Evolutionary conservation across 2,797 vertebrate species (phyloP).

Genomic region (Malurus leucopterus): DNA sequence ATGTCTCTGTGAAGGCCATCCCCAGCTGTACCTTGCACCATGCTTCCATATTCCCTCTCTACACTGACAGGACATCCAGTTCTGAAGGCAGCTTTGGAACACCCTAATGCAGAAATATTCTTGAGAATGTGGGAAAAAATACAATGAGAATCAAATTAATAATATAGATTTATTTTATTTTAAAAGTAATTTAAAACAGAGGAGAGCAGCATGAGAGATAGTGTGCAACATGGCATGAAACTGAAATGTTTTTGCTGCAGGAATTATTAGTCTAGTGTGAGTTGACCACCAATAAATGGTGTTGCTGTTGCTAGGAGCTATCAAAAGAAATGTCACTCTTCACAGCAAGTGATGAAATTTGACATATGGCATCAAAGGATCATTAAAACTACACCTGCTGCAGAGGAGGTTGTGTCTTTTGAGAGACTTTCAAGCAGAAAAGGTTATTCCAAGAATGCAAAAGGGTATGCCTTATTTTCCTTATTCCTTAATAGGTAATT

Average conservation of each 20-base stretch:
- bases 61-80: neutral
- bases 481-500: constrained; percentile 53
- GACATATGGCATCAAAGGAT: constrained; percentile 96
- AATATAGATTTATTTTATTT: neutral
- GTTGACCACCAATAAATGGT: constrained; percentile 59
- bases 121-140: neutral
- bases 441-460: constrained; percentile 70
- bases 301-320: constrained; percentile 79
- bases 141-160: neutral
- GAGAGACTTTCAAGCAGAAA: constrained; percentile 75
- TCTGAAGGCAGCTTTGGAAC: neutral
- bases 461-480: constrained; percentile 68
- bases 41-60: neutral
- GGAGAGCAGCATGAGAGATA: neutral
- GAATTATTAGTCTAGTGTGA: constrained; percentile 49
- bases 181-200: neutral
- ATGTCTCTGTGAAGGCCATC: neutral
- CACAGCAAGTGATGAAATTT: constrained; percentile 94
- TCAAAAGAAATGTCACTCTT: constrained; percentile 90
- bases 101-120: accelerated
- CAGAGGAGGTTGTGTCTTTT: constrained; percentile 80
- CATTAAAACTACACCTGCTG: constrained; percentile 91
- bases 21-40: neutral
- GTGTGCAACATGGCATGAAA: constrained; percentile 23
- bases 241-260: constrained; percentile 25